Base-by-base conservation (phyloP, 2,797 vertebrate genomes). In the Xiphophorus birchmanni region DNA sequence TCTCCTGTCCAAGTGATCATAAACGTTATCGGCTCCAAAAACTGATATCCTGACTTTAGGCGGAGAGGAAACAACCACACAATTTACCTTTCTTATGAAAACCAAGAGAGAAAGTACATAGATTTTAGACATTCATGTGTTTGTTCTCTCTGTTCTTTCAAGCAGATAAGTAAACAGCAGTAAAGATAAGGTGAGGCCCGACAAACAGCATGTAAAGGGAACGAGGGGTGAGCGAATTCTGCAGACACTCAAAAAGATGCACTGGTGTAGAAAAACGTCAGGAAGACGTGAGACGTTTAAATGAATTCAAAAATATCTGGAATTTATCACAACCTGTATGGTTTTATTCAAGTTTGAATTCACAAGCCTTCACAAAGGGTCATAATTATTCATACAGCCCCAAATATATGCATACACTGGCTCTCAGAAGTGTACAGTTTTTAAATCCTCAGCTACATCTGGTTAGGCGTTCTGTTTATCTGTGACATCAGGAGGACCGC, bases 1-100 rank as follows among this genome's bases (percentile, higher is more conserved):
- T 89, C 80, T 71, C 42, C 29, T 42, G 56, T 76, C 35, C 60
- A 35, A 37, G 73, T 23, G 21, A 47, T 35, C 72, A 82, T 84
- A 76, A 69, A 42, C 18, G 84, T 84, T 83, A 84, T 82, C 72
- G 42, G 72, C 60, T 84, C 45, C 73, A 69, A 72, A 69, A 60
- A 75, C 26, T 74, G 47, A 87, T 80, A 86, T 83, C 71, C 56
- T 44, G 45, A 76, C 23, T 58, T 18, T 1, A 56, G 15, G 29
- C 35, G 65, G 48, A 56, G 37, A 76, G 78, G 40, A 82, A 86
- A 42, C 18, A 83, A 45, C 10, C 50, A 10, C n/a, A 65, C 21
- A n/a, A n/a, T 73, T 74, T 37, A 48, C 26, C 15, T 54, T 73
- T 60, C 23, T 58, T 21, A 69, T 2, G 11, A 54, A 76, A 18